Conservation (phyloP, 1,140 invertebrate species). For the Arctopsyche grandis region DNA sequence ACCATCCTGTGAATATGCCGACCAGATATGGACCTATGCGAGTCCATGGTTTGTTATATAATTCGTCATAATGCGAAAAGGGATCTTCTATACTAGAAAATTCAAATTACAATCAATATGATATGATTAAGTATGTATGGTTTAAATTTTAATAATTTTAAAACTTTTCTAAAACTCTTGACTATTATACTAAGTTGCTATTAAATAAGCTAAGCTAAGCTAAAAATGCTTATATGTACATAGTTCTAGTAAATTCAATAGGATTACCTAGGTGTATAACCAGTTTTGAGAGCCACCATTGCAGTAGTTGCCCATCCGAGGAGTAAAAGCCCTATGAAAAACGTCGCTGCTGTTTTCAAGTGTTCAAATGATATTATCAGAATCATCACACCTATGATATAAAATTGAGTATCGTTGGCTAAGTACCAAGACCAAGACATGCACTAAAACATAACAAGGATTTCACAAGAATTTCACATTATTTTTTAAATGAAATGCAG, state of each 20-base stretch:
- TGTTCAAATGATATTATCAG: slow-evolving; percentile 69
- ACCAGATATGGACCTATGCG: slow-evolving; percentile 63
- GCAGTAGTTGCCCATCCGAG: slow-evolving; percentile 61
- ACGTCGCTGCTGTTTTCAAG: slow-evolving; percentile 55
- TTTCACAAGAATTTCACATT: too few relatives aligned
- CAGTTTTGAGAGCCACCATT: slow-evolving; percentile 57
- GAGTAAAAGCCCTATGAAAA: slow-evolving; percentile 57
- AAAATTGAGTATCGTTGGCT: slow-evolving; percentile 80
- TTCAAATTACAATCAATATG: neutral
- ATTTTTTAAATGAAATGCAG: slow-evolving; percentile 51
- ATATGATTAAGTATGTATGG: neutral
- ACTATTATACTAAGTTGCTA: neutral
- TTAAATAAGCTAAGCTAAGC: too few relatives aligned
- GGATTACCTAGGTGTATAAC: slow-evolving; percentile 59
- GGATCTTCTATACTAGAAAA: slow-evolving; percentile 61
- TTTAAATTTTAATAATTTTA: neutral
- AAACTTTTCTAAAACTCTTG: neutral
- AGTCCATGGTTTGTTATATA: slow-evolving; percentile 65
- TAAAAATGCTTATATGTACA: neutral
- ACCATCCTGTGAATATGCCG: slow-evolving; percentile 61
- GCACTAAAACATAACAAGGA: slow-evolving; percentile 65
- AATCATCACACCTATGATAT: slow-evolving; percentile 74
- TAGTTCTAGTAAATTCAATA: neutral
- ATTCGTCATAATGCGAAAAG: slow-evolving; percentile 61
- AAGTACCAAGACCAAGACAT: slow-evolving; percentile 84